These are phyloP conservation scores for Gandaritis pyraliata DNA, from an alignment of 2,888 invertebrate genomes.

Conservation along the genomic window DNA sequence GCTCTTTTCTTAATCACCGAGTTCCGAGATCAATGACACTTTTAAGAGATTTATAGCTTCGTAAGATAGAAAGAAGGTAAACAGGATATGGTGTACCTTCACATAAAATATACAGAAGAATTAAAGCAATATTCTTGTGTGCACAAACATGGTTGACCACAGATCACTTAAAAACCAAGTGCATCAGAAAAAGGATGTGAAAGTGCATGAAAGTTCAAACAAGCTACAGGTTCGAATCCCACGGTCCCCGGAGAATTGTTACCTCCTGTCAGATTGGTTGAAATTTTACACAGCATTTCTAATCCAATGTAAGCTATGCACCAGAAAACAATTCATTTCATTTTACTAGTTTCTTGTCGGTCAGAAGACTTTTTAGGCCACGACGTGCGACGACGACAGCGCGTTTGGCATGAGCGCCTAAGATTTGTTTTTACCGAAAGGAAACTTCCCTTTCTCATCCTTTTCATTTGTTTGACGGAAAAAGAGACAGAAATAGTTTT, in stretches of 20 bases:
- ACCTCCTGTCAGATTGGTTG: constrained; percentile 62
- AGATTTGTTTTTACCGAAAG: too few species aligned
- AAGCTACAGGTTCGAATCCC: constrained; percentile 58
- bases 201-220: constrained; percentile 67
- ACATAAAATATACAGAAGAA: neutral
- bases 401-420: too few species aligned
- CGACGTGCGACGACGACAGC: too few species aligned
- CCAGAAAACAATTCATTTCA: neutral
- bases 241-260: constrained; percentile 48
- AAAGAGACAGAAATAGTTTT: too few species aligned
- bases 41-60: neutral
- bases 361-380: neutral
- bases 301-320: constrained; percentile 29
- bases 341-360: neutral
- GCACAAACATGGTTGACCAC: constrained; percentile 9
- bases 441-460: too few species aligned
- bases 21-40: neutral
- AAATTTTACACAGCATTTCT: constrained; percentile 57
- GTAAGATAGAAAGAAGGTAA: neutral
- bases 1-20: neutral
- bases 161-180: constrained; percentile 32
- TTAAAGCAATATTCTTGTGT: constrained; percentile 12
- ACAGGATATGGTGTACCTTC: neutral
- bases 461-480: too few species aligned
- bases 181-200: constrained; percentile 45